Base-by-base conservation (phyloP, 2,113 vertebrate genomes). In the Lophotis ruficrista region DNA sequence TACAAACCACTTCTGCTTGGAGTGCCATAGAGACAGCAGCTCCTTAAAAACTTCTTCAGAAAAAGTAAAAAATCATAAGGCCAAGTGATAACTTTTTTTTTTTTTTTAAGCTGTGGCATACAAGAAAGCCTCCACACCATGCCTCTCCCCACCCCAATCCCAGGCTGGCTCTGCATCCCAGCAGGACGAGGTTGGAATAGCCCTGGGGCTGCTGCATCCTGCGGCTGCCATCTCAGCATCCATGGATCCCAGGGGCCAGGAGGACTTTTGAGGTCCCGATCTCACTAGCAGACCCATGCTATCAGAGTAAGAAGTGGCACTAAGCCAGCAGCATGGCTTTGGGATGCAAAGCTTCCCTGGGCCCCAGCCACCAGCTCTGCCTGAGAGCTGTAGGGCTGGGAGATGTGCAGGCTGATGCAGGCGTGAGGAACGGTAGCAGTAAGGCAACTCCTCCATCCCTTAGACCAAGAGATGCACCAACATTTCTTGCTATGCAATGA, bases 381-480 rank as follows among this genome's bases (percentile, higher is more conserved):
- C 30, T 0, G 1, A 83, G 56, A 4, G 9, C 30, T 14, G 3
- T 0, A 20, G 43, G 10, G 8, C 3, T 54, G 47, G 28, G 43
- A 72, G 31, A 0, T 0, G 2, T 3, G 1, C 61, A 53, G 68
- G 69, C 45, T 35, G 64, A 65, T 2, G 4, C 12, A 77, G 51
- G 56, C 14, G 12, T 28, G 16, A 81, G 33, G 53, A 84, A 53
- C 1, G 4, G 54, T 37, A 77, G 66, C 48, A 69, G 33, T 35
- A 14, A 35, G n/a, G 61, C 57, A 80, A 27, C 17, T 7, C 9
- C 31, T 64, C n/a, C 43, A 38, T 13, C 43, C 28, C 48, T 24
- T 10, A 1, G 9, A 25, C 48, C 30, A 18, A 5, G 43, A 71
- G 25, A 16, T 4, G 30, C 3, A 14, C 12, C 23, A 31, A 12